phyloP scores from a whole-genome alignment of 2,797 vertebrate genomes.

The Artibeus jamaicensis region DNA sequence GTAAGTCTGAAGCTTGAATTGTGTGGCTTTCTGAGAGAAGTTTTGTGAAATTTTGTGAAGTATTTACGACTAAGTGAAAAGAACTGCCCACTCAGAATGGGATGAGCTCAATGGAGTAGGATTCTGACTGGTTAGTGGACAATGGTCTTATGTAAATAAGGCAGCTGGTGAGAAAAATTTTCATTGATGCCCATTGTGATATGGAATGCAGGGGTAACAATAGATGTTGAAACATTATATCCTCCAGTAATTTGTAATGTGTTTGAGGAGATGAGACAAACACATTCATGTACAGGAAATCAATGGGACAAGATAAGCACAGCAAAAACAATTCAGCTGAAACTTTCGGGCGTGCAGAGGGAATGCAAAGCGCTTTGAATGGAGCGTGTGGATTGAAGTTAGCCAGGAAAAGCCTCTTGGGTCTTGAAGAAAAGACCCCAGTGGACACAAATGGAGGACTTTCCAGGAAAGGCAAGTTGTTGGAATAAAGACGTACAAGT shows the following conservation, averaged over 20 bases:
- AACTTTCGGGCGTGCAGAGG: not conserved
- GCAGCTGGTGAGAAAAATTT: not conserved
- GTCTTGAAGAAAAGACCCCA: not conserved
- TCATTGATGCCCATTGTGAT: not conserved
- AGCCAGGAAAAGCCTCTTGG: not conserved
- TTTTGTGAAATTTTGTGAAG: not conserved
- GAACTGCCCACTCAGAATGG: not conserved
- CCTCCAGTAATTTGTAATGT: not conserved
- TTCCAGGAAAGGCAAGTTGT: not conserved
- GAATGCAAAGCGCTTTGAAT: not conserved
- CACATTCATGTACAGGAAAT: not conserved
- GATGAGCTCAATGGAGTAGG: not conserved
- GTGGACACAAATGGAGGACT: not conserved
- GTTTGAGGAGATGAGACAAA: slow-evolving; percentile 13
- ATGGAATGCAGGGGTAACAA: not conserved
- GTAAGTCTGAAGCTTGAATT: not conserved
- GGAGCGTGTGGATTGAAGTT: not conserved
- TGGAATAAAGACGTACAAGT: not conserved
- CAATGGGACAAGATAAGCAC: not conserved
- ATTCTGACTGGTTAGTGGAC: not conserved
- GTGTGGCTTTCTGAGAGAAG: slow-evolving; percentile 13
- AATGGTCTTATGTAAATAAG: not conserved
- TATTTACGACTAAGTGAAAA: not conserved
- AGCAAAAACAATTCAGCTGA: not conserved
- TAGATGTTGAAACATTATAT: not conserved